phyloP scores from a whole-genome alignment of 2,113 vertebrate species.

The Anhinga rufa region DNA sequence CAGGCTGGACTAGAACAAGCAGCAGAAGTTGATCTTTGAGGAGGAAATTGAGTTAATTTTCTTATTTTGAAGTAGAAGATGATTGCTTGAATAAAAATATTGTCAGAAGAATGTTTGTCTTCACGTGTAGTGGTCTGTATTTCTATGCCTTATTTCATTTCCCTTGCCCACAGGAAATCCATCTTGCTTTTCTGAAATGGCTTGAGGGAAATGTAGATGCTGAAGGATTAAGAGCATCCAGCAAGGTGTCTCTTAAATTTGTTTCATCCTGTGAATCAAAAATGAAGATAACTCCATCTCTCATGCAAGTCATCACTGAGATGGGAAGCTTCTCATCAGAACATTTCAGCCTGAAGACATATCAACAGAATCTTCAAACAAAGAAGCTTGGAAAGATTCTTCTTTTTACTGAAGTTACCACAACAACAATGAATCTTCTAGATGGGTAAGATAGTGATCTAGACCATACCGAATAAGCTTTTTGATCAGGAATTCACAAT shows the following conservation, averaged over 20 bases:
- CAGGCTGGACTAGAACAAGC: neutral
- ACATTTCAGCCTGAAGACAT: conserved; percentile 79
- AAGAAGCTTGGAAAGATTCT: conserved; percentile 77
- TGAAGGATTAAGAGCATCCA: conserved; percentile 68
- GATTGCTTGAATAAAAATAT: neutral
- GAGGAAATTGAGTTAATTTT: neutral
- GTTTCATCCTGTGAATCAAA: conserved; percentile 44
- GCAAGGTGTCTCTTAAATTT: conserved; percentile 77
- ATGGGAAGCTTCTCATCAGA: conserved; percentile 60
- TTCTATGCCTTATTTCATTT: neutral
- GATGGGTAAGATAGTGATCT: conserved; percentile 79
- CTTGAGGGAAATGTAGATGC: conserved; percentile 57
- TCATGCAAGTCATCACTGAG: conserved; percentile 74
- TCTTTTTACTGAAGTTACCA: conserved; percentile 81
- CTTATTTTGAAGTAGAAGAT: neutral
- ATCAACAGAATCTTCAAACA: conserved; percentile 79
- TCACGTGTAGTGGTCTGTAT: neutral
- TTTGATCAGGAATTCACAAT: neutral
- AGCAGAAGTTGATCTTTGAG: neutral
- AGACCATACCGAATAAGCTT: accelerated
- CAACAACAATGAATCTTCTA: conserved; percentile 89
- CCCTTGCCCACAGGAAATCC: conserved; percentile 56
- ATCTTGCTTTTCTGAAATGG: conserved; percentile 72
- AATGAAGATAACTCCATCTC: conserved; percentile 46
- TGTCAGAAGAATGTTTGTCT: neutral